Evolutionary conservation across 2,888 invertebrate species (phyloP).

Genomic region (Seira sanloemensis): DNA sequence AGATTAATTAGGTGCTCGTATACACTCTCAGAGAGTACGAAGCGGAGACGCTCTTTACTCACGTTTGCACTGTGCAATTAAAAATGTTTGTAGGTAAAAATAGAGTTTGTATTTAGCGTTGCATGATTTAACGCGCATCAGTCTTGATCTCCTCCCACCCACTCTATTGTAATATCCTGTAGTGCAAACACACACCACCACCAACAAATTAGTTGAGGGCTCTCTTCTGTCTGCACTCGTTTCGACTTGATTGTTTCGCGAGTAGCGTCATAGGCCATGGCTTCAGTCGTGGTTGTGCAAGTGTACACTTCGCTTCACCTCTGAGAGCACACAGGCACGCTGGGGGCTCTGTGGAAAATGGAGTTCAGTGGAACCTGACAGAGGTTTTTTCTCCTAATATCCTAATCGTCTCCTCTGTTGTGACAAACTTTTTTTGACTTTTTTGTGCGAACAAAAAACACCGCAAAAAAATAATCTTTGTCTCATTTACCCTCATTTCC

Average conservation of each 20-base stretch:
- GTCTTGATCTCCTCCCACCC: background rate
- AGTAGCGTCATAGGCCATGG: too few relatives aligned
- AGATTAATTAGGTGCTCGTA: constrained; percentile 3
- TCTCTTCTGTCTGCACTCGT: too few relatives aligned
- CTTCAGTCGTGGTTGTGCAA: too few relatives aligned
- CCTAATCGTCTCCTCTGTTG: background rate
- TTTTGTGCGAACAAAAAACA: background rate
- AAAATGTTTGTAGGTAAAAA: background rate
- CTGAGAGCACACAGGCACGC: background rate
- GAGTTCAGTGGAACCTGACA: background rate
- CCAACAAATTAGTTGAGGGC: too few relatives aligned
- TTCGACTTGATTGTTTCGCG: too few relatives aligned
- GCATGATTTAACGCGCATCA: background rate
- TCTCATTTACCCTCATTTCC: background rate
- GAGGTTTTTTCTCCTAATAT: too few relatives aligned
- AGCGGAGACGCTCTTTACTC: too few relatives aligned
- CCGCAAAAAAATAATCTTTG: background rate
- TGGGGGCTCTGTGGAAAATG: background rate
- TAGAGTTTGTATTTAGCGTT: constrained; percentile 2
- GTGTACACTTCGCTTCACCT: background rate
- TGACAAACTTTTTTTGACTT: too few relatives aligned
- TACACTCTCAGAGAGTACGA: background rate
- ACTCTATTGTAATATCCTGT: too few relatives aligned
- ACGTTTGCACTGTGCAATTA: constrained; percentile 4
- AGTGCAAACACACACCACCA: too few relatives aligned